Conservation (phyloP, 2,113 vertebrate genomes). For the Sylvilagus bachmani region DNA sequence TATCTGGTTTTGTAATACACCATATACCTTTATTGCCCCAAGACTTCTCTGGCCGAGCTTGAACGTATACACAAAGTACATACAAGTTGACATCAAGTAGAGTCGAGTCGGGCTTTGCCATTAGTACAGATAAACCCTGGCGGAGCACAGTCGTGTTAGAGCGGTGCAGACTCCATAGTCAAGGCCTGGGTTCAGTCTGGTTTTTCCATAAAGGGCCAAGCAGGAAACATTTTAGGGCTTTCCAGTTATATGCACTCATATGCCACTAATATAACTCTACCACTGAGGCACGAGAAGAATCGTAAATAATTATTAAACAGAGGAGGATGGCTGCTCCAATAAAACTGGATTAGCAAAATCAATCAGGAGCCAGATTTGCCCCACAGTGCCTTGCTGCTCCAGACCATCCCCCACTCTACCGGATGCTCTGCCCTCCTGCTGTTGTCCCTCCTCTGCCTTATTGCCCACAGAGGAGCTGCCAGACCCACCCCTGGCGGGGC, state of each 20-base stretch:
- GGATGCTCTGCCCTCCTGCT: neutral
- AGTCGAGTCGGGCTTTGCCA: neutral
- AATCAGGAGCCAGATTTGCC: neutral
- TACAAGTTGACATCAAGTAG: neutral
- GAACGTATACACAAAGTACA: slow-evolving; percentile 20
- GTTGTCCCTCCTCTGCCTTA: neutral
- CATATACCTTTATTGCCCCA: neutral
- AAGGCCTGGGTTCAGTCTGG: neutral
- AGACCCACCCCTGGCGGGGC: neutral
- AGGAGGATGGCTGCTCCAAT: slow-evolving; percentile 17
- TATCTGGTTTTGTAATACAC: neutral
- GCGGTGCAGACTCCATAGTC: neutral
- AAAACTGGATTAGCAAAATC: slow-evolving; percentile 59
- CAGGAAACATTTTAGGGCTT: neutral
- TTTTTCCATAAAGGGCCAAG: neutral
- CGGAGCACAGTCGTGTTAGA: neutral
- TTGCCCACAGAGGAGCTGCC: neutral
- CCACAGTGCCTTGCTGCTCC: neutral
- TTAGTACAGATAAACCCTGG: neutral
- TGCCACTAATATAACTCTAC: neutral
- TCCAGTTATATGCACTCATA: neutral
- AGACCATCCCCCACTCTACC: neutral
- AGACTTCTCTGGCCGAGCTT: neutral
- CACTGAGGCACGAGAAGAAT: neutral
- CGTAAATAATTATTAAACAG: slow-evolving; percentile 39